phyloP scores from a whole-genome alignment of 1,140 invertebrate species.

The Metaphire vulgaris region DNA sequence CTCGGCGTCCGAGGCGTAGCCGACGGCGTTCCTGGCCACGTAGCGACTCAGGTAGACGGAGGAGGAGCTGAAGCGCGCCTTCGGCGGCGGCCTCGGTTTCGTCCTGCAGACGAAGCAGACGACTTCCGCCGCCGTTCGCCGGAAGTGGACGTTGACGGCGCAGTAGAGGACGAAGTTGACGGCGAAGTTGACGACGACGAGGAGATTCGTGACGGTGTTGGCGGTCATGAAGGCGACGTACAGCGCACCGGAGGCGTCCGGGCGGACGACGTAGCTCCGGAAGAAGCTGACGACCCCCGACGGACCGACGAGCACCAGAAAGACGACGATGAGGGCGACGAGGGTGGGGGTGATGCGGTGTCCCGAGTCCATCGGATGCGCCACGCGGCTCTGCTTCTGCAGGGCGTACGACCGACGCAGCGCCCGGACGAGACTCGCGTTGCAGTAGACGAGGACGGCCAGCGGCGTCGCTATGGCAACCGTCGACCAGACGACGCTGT shows the following conservation, averaged over 20 bases:
- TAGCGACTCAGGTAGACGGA: not conserved
- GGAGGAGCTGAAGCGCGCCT: not conserved
- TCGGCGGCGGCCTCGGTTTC: not conserved
- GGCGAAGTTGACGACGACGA: constrained; percentile 17
- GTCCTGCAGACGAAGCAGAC: not conserved
- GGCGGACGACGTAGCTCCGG: not conserved
- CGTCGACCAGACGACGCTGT: constrained; percentile 43
- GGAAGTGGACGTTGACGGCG: constrained; percentile 22
- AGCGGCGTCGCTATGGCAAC: constrained; percentile 45
- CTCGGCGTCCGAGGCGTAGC: no score
- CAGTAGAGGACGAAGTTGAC: constrained; percentile 26
- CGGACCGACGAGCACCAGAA: constrained; percentile 4
- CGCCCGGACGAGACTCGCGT: constrained; percentile 41
- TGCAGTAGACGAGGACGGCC: constrained; percentile 42
- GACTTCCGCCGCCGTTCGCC: constrained; percentile 5
- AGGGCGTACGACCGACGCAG: constrained; percentile 12
- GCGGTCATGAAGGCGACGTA: not conserved
- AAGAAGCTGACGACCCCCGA: constrained; percentile 9
- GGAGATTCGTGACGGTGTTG: not conserved
- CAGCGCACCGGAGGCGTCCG: not conserved
- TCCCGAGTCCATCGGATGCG: not conserved
- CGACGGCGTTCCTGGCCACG: no score
- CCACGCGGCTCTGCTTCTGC: not conserved
- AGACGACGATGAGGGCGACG: constrained; percentile 1
- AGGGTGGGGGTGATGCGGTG: constrained; percentile 3